Percentiles rank a stretch among this genome's conserved stretches.
phyloP scores from a whole-genome alignment of 2,888 invertebrate genomes.

The Ceratothoa steindachneri region DNA sequence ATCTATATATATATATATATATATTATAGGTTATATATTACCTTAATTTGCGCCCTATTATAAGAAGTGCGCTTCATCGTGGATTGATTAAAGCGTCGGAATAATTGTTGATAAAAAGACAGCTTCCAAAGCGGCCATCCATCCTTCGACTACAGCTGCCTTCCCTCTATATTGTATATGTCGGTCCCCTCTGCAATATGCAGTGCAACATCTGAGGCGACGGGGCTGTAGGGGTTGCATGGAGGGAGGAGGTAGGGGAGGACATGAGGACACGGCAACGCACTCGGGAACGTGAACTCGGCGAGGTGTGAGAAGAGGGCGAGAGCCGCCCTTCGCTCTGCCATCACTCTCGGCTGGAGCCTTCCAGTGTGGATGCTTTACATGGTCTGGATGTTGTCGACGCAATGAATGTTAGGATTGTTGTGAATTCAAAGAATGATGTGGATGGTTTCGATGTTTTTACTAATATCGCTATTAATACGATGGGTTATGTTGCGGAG shows the following conservation, averaged over 20 bases:
- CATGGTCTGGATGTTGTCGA: too few relatives aligned
- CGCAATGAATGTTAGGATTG: too few relatives aligned
- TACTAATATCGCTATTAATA: too few relatives aligned
- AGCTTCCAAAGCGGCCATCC: not conserved
- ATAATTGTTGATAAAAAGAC: not conserved
- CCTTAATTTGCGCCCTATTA: too few relatives aligned
- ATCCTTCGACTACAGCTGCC: not conserved
- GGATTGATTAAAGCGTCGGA: not conserved
- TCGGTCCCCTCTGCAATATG: constrained; percentile 10
- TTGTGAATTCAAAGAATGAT: too few relatives aligned
- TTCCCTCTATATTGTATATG: constrained; percentile 1
- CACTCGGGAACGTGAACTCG: not conserved
- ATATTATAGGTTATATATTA: too few relatives aligned
- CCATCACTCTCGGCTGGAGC: not conserved
- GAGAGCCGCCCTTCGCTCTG: not conserved
- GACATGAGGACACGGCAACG: not conserved
- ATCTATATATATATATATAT: too few relatives aligned
- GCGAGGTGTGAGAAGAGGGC: not conserved
- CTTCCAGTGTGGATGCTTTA: not conserved
- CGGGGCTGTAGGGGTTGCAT: not conserved
- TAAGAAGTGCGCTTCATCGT: not conserved
- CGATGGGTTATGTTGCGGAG: too few relatives aligned
- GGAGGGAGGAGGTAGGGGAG: not conserved
- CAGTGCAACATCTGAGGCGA: constrained; percentile 6
- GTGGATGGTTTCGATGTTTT: too few relatives aligned